Base-by-base conservation (phyloP, 2,797 vertebrate species). In the Morus bassanus region DNA sequence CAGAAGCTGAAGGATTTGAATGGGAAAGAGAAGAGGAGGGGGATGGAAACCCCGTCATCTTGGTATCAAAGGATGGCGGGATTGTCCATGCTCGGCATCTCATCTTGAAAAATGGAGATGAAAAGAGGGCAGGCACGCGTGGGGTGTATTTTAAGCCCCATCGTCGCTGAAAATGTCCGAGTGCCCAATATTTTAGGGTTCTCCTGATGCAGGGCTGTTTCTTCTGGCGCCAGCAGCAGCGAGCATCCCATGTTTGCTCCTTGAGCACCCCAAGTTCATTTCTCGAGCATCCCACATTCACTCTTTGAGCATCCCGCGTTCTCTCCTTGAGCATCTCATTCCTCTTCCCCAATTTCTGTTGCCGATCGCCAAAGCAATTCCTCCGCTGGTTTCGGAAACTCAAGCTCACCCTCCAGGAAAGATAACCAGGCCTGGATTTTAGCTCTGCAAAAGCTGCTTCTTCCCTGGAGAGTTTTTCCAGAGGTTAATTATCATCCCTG, bases 1-100 rank as follows among this genome's bases (percentile, higher is more conserved):
- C 61, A 69, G 80, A 13, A 85, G 67, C 72, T 54, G 88, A 86
- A 91, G 89, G 37, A 60, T 69, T 92, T 41, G 72, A 82, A 87
- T 37, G 78, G 88, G 90, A 91, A 61, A 63, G 74, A 65, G 64
- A 67, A 82, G 53, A 69, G 69, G 75, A 48, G 51, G 43, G 27
- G 69, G 81, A 75, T 64, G 81, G 93, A 91, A 96, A 93, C 77
- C 30, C 60, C 85, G n/a, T 75, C 67, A 24, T 6, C 2, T 30
- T 63, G 74, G 69, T 75, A 65, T 39, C 82, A 57, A 72, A 74
- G 73, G 87, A 57, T 46, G 7, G 10, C 1, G 8, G 86, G 75
- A 74, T 78, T n/a, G 7, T 56, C 72, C 2, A 0, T 13, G 0
- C 67, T 82, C 50, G 18, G 69, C 48, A n/a, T 88, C 80, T 57